These are phyloP conservation scores for Yponomeuta malinellus DNA, from an alignment of 2,888 invertebrate species.

Conservation along the genomic window DNA sequence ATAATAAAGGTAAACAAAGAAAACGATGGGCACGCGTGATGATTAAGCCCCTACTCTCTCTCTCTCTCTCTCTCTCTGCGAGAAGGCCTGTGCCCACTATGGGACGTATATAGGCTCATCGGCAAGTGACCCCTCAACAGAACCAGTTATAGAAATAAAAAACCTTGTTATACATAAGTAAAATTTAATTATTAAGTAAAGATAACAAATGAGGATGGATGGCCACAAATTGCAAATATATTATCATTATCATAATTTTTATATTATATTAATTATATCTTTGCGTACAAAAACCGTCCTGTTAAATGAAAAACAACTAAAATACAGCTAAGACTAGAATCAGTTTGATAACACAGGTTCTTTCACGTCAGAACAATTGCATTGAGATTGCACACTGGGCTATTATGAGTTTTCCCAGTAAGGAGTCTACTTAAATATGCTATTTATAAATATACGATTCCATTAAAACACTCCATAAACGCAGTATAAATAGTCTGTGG, in stretches of 20 bases:
- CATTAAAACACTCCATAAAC: no score
- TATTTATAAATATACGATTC: no score
- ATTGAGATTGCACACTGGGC: neutral
- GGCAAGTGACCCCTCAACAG: no score
- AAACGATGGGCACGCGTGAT: no score
- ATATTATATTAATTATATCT: neutral
- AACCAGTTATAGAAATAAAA: neutral
- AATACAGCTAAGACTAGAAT: neutral
- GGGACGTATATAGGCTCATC: no score
- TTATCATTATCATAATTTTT: neutral
- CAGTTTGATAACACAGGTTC: neutral
- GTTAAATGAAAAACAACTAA: neutral
- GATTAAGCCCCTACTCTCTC: no score
- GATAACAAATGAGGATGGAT: conserved; percentile 1
- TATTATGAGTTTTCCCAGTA: neutral
- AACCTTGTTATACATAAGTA: neutral
- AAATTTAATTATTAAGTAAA: conserved; percentile 1
- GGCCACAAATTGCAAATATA: conserved; percentile 3
- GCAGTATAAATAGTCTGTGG: no score
- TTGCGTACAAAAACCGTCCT: neutral
- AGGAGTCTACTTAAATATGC: no score
- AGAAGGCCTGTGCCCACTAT: no score
- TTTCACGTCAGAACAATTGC: neutral
- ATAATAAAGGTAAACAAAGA: no score
- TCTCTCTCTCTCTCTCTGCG: no score